Conservation (phyloP, 2,888 invertebrate species). For the Aphrophora alni region DNA sequence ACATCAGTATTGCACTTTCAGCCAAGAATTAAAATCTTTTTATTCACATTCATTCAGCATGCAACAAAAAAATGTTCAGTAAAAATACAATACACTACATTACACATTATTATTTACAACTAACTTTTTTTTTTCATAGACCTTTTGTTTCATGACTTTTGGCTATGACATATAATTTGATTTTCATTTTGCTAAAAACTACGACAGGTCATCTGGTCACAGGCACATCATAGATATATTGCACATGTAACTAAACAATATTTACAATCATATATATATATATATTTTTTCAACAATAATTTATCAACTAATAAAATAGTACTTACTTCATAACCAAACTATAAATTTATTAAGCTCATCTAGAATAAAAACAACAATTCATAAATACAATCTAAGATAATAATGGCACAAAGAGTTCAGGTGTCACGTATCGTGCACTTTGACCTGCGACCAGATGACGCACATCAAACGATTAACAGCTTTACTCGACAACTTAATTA, state of each 20-base stretch:
- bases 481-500: neutral
- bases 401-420: neutral
- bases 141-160: neutral
- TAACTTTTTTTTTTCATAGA: neutral
- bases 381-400: neutral
- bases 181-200: neutral
- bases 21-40: constrained; percentile 36
- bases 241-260: neutral
- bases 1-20: constrained; percentile 40
- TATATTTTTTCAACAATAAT: constrained; percentile 2
- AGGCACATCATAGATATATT: neutral
- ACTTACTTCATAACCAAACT: neutral
- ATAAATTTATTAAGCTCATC: constrained; percentile 1
- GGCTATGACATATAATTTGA: neutral
- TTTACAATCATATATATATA: neutral
- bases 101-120: constrained; percentile 28
- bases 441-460: neutral
- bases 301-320: constrained; percentile 2
- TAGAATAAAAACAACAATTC: neutral
- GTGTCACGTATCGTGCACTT: neutral
- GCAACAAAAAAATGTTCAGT: constrained; percentile 26
- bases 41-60: constrained; percentile 27
- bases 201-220: neutral
- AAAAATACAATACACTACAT: constrained; percentile 37
- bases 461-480: neutral